Percentiles rank a stretch among this genome's conserved stretches.
Conservation (phyloP, 1,140 invertebrate genomes). For the Arctopsyche grandis region DNA sequence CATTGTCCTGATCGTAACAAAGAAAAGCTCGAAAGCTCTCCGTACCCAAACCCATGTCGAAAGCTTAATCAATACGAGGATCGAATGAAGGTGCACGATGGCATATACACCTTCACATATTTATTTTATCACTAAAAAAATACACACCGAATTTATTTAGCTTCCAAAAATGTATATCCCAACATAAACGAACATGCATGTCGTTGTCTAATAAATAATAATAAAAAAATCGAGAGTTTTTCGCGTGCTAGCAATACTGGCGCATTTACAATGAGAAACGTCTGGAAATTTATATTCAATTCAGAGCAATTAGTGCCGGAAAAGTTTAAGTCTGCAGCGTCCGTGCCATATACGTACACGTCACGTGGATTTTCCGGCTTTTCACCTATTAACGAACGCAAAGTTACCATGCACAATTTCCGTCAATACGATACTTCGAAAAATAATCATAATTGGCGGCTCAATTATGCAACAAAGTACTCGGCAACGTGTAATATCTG, state of each 20-base stretch:
- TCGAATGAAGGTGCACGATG: neutral
- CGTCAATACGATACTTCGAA: too few relatives aligned
- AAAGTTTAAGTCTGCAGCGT: neutral
- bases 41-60: neutral
- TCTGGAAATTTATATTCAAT: neutral
- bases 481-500: too few relatives aligned
- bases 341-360: neutral
- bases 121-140: too few relatives aligned
- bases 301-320: slow-evolving; percentile 4
- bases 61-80: slow-evolving; percentile 8
- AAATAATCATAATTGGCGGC: too few relatives aligned
- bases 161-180: too few relatives aligned
- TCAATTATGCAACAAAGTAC: too few relatives aligned
- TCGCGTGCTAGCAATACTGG: too few relatives aligned
- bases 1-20: slow-evolving; percentile 12
- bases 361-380: neutral
- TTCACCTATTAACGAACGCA: slow-evolving; percentile 11
- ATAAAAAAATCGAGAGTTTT: too few relatives aligned
- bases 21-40: slow-evolving; percentile 24
- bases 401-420: neutral
- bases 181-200: too few relatives aligned
- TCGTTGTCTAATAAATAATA: too few relatives aligned
- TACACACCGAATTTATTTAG: too few relatives aligned
- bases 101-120: neutral
- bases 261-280: too few relatives aligned